Conservation (phyloP, 2,797 vertebrate species). For the Perodicticus potto region DNA sequence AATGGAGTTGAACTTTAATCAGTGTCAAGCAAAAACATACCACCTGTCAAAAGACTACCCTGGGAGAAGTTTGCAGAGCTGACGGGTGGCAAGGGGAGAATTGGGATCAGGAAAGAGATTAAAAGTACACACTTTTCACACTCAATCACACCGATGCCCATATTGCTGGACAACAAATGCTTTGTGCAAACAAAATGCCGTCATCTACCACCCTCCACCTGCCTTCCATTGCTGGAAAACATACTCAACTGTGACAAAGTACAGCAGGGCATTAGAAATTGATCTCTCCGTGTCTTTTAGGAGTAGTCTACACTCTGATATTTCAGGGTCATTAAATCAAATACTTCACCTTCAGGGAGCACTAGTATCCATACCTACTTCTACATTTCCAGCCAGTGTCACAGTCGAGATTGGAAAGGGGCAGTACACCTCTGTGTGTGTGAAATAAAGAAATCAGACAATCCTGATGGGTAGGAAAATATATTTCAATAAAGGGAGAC, state of each 20-base stretch:
- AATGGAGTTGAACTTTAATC: slow-evolving; percentile 57
- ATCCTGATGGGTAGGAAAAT: not conserved
- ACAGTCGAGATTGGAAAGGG: slow-evolving; percentile 24
- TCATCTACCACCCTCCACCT: not conserved
- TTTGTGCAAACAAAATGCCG: not conserved
- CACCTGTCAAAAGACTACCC: slow-evolving; percentile 32
- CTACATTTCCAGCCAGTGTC: not conserved
- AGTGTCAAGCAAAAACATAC: slow-evolving; percentile 24
- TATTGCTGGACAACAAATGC: slow-evolving; percentile 1
- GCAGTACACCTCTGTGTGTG: not conserved
- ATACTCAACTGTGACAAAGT: not conserved
- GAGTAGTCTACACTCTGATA: not conserved
- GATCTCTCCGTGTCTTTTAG: slow-evolving; percentile 48
- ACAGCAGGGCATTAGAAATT: not conserved
- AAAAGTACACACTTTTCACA: slow-evolving; percentile 68
- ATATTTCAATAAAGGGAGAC: slow-evolving; percentile 19
- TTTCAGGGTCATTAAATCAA: slow-evolving; percentile 52
- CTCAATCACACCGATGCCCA: not conserved
- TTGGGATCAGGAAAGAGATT: not conserved
- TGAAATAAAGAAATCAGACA: not conserved
- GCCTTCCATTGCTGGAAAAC: slow-evolving; percentile 53
- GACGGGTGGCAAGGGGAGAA: not conserved
- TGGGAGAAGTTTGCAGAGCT: not conserved
- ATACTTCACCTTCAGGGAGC: slow-evolving; percentile 50
- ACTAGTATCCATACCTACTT: not conserved